A percentile compares a stretch with the other conserved stretches of the same genome.
Evolutionary conservation across 2,113 vertebrate genomes (phyloP).

Genomic region (Buteo buteo): DNA sequence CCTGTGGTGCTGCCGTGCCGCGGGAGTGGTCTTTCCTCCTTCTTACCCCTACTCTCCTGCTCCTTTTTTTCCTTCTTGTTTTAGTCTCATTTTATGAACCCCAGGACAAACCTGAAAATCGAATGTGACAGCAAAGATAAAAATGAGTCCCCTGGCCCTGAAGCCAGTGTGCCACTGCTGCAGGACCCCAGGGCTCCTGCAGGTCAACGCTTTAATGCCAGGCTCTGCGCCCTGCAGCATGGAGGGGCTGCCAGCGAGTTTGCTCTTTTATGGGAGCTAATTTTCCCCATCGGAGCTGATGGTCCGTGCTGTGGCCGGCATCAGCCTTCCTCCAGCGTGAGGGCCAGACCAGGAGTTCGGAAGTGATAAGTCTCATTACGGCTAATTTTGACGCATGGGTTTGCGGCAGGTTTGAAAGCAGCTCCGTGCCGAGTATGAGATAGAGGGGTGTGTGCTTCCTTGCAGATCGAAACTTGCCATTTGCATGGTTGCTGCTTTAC

Average conservation of each 20-base stretch:
- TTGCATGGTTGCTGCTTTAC: neutral
- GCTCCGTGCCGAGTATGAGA: fast-evolving
- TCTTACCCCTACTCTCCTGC: neutral
- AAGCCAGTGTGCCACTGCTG: neutral
- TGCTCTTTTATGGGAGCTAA: neutral
- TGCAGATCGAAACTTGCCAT: neutral
- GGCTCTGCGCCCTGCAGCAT: neutral
- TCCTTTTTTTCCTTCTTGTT: neutral
- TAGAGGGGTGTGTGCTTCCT: neutral
- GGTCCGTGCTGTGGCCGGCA: fast-evolving
- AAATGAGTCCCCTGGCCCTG: neutral
- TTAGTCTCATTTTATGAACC: neutral
- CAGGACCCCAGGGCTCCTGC: neutral
- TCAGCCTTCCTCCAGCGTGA: neutral
- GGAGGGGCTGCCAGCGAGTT: neutral
- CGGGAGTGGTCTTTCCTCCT: neutral
- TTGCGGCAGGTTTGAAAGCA: neutral
- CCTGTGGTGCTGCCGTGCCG: neutral
- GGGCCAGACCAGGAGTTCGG: neutral
- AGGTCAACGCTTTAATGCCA: neutral
- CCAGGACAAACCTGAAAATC: constrained; percentile 15
- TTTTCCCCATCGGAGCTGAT: constrained; percentile 29
- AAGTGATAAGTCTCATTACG: neutral
- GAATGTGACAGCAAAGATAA: neutral
- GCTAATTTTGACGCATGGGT: neutral